phyloP scores from a whole-genome alignment of 2,888 invertebrate species.

The Norana najaformis region DNA sequence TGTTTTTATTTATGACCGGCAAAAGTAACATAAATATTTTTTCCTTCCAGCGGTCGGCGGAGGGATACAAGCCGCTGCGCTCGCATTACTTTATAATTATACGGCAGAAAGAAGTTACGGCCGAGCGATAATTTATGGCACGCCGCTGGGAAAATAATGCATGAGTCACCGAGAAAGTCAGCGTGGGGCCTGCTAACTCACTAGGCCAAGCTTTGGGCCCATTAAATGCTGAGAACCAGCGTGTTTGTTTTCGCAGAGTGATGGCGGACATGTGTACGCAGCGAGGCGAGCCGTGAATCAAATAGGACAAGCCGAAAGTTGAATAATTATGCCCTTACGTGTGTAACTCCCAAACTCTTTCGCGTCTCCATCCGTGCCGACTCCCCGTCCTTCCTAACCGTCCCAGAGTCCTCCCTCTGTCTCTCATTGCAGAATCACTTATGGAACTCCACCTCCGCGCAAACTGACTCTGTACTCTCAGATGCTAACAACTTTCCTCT shows the following conservation, averaged over 20 bases:
- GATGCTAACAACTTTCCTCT: too few species aligned
- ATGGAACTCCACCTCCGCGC: too few species aligned
- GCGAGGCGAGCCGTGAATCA: neutral
- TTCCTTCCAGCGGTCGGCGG: neutral
- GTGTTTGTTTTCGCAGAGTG: neutral
- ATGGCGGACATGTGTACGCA: neutral
- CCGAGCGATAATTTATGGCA: neutral
- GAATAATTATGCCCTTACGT: neutral
- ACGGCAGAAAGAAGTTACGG: neutral
- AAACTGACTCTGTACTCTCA: too few species aligned
- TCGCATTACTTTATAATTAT: neutral
- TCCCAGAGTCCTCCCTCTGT: too few species aligned
- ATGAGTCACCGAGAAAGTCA: neutral
- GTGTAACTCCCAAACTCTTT: too few species aligned
- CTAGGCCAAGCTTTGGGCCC: neutral
- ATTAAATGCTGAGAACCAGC: neutral
- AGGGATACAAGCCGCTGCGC: neutral
- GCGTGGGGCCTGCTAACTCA: neutral
- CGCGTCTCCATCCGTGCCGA: too few species aligned
- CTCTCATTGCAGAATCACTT: too few species aligned
- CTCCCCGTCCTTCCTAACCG: too few species aligned
- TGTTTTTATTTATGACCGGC: neutral
- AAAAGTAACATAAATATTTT: conserved; percentile 5
- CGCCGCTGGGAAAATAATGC: neutral
- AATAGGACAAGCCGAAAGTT: neutral